Conservation (phyloP, 2,797 vertebrate genomes). For the Clarias platycephalus region DNA sequence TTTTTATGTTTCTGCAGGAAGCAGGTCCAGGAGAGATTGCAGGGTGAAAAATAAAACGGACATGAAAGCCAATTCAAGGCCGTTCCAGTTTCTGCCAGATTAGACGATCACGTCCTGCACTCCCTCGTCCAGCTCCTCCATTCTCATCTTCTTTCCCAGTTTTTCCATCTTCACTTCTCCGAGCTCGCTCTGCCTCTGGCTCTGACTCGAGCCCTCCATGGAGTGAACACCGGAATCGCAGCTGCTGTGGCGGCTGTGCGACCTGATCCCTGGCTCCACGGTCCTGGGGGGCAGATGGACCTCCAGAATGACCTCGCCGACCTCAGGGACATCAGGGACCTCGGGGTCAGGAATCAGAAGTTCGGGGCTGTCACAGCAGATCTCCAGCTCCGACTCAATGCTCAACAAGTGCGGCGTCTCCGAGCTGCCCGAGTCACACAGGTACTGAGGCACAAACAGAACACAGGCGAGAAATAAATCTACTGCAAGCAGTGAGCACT, state of each 20-base stretch:
- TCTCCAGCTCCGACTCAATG: constrained; percentile 48
- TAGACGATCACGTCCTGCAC: constrained; percentile 54
- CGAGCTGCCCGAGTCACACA: background rate
- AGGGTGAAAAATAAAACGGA: background rate
- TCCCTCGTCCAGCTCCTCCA: constrained; percentile 39
- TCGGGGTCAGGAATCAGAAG: constrained; percentile 20
- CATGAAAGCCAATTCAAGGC: background rate
- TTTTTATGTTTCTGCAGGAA: background rate
- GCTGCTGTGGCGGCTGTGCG: constrained; percentile 65
- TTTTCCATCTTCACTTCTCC: constrained; percentile 46
- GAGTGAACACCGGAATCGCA: constrained; percentile 73
- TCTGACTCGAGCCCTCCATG: constrained; percentile 53
- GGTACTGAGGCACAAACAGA: background rate
- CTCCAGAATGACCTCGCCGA: constrained; percentile 20
- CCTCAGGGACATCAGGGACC: constrained; percentile 16
- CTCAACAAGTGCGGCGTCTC: background rate
- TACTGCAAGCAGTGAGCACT: too few species aligned
- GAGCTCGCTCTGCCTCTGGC: background rate
- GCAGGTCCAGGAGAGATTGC: background rate
- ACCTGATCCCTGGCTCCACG: constrained; percentile 45
- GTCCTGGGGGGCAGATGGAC: constrained; percentile 34
- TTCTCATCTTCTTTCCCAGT: constrained; percentile 1
- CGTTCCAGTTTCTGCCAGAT: background rate
- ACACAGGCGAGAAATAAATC: background rate
- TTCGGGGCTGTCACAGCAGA: constrained; percentile 57